These are phyloP conservation scores for Linhomoeus sp. DNA, from an alignment of 2,888 invertebrate genomes.

Conservation along the genomic window DNA sequence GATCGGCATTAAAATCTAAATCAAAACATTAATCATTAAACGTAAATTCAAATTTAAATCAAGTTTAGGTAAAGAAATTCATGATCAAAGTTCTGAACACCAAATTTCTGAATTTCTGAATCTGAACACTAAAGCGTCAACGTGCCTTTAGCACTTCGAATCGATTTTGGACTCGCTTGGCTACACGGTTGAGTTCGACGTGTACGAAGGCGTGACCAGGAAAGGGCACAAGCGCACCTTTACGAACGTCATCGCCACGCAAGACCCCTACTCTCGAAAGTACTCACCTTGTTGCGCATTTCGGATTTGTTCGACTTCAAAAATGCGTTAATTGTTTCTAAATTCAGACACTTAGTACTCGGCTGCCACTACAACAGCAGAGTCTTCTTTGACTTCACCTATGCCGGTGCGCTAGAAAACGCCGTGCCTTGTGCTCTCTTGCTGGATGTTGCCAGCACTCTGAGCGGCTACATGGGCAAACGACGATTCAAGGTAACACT, in stretches of 20 bases:
- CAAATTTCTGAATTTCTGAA: no score
- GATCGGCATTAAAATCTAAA: no score
- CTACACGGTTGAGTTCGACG: neutral
- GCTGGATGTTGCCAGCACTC: conserved; percentile 22
- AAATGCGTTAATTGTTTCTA: no score
- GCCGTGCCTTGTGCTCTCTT: conserved; percentile 27
- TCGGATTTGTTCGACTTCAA: no score
- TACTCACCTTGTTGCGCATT: no score
- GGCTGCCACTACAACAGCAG: conserved; percentile 27
- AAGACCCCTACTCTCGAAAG: no score
- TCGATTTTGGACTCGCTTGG: neutral
- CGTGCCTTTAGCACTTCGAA: neutral
- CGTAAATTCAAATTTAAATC: no score
- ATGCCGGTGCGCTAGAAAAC: conserved; percentile 32
- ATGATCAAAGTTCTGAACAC: no score
- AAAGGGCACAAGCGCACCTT: conserved; percentile 15
- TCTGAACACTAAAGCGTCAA: no score
- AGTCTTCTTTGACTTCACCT: conserved; percentile 13
- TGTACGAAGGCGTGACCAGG: conserved; percentile 12
- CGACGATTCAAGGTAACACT: conserved; percentile 15
- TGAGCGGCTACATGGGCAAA: conserved; percentile 16
- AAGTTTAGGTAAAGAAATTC: no score
- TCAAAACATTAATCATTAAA: no score
- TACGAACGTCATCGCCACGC: conserved; percentile 24
- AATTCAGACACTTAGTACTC: conserved; percentile 13